Evolutionary conservation across 2,888 invertebrate genomes (phyloP).

Genomic region (Eurytoma californica): DNA sequence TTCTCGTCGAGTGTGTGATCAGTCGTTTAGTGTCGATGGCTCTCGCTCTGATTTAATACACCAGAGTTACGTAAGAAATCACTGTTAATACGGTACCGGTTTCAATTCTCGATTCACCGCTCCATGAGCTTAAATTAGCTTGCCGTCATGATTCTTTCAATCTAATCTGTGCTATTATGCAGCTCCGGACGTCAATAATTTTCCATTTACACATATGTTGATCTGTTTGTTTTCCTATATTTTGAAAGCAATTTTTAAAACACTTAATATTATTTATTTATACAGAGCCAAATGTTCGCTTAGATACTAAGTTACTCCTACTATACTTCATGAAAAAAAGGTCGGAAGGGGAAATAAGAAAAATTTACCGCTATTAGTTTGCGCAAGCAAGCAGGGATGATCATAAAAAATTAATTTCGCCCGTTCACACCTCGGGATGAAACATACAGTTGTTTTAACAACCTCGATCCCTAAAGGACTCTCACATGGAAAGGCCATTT

Average conservation of each 20-base stretch:
- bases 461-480: not conserved
- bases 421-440: not conserved
- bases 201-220: not conserved
- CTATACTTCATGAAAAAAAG: too few relatives aligned
- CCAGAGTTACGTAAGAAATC: slow-evolving; percentile 69
- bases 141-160: not conserved
- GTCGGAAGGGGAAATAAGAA: too few relatives aligned
- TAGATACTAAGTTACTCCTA: too few relatives aligned
- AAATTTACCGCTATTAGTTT: too few relatives aligned
- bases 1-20: not conserved
- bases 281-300: too few relatives aligned
- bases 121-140: not conserved
- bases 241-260: too few relatives aligned
- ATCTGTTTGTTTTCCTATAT: not conserved
- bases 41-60: slow-evolving; percentile 58
- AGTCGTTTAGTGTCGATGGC: not conserved
- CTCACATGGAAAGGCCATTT: not conserved
- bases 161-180: not conserved
- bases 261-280: too few relatives aligned
- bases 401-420: not conserved
- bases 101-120: slow-evolving; percentile 71
- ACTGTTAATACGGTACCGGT: slow-evolving; percentile 60
- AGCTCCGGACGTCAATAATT: not conserved
- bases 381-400: not conserved
- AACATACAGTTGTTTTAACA: not conserved